Conservation (phyloP, 2,888 invertebrate species). For the Clostera curtula region DNA sequence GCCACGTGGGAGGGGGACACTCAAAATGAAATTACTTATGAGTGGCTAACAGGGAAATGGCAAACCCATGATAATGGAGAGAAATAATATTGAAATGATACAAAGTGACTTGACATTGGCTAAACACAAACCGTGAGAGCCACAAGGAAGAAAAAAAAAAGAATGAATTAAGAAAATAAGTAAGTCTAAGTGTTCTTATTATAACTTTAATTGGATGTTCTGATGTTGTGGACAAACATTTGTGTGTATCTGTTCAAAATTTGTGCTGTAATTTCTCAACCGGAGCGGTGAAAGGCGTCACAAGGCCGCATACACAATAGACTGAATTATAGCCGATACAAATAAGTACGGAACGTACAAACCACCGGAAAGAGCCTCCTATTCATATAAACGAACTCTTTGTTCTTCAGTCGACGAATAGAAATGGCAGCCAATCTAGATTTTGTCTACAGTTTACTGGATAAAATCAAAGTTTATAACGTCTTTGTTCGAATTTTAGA, state of each 20-base stretch:
- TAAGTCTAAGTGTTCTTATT: too few species aligned
- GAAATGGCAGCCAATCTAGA: slow-evolving; percentile 32
- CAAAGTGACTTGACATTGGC: too few species aligned
- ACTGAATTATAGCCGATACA: slow-evolving; percentile 39
- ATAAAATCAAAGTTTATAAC: slow-evolving; percentile 10
- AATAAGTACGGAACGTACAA: slow-evolving; percentile 28
- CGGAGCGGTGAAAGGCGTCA: slow-evolving; percentile 57
- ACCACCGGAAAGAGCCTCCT: slow-evolving; percentile 50
- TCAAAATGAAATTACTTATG: too few species aligned
- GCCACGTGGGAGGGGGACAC: too few species aligned
- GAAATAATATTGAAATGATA: too few species aligned
- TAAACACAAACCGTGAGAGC: too few species aligned
- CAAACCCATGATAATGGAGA: too few species aligned
- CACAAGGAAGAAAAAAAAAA: not conserved
- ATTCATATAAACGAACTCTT: slow-evolving; percentile 53
- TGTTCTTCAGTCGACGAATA: slow-evolving; percentile 46
- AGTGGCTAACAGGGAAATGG: too few species aligned
- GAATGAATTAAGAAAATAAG: too few species aligned
- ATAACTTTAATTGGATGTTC: too few species aligned
- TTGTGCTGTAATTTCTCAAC: slow-evolving; percentile 52
- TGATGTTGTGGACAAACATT: too few species aligned
- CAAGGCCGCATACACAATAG: slow-evolving; percentile 54
- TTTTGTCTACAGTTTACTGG: slow-evolving; percentile 12
- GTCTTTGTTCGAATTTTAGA: slow-evolving; percentile 8
- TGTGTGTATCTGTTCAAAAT: slow-evolving; percentile 12